A percentile compares a stretch with the other conserved stretches of the same genome.
phyloP scores from a whole-genome alignment of 1,140 invertebrate genomes.

The Probaryconus sp. region DNA sequence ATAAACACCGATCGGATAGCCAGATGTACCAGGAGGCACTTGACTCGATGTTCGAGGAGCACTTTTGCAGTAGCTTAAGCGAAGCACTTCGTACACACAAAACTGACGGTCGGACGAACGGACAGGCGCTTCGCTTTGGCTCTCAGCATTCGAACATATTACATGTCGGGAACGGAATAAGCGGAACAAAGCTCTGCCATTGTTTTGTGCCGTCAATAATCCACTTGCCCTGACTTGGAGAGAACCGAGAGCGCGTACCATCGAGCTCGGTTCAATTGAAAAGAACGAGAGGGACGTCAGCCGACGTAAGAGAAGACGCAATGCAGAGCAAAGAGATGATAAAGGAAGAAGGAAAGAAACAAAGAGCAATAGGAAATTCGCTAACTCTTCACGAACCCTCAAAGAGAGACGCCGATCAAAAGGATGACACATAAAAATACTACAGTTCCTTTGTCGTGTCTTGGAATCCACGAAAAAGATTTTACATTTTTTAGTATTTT shows the following conservation, averaged over 20 bases:
- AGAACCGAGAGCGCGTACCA: constrained; percentile 59
- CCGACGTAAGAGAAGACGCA: constrained; percentile 21
- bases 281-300: constrained; percentile 55
- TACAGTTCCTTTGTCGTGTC: background rate
- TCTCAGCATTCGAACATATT: constrained; percentile 71
- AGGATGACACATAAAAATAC: constrained; percentile 28
- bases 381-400: constrained; percentile 33
- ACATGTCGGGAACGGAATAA: constrained; percentile 61
- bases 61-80: constrained; percentile 66
- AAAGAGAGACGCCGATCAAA: constrained; percentile 30
- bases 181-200: constrained; percentile 72
- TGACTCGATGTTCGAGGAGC: constrained; percentile 70
- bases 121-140: constrained; percentile 66
- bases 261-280: constrained; percentile 66
- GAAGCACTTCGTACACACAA: constrained; percentile 72
- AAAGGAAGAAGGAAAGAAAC: constrained; percentile 30
- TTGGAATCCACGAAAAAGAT: no score
- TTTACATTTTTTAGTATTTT: no score
- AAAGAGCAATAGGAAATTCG: constrained; percentile 50
- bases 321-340: constrained; percentile 15
- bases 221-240: constrained; percentile 74
- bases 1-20: constrained; percentile 76
- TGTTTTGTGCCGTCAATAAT: constrained; percentile 77
- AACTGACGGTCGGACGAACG: constrained; percentile 67
- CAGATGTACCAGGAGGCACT: constrained; percentile 73